Base-by-base conservation (phyloP, 2,888 invertebrate species). In the Empis stercorea region DNA sequence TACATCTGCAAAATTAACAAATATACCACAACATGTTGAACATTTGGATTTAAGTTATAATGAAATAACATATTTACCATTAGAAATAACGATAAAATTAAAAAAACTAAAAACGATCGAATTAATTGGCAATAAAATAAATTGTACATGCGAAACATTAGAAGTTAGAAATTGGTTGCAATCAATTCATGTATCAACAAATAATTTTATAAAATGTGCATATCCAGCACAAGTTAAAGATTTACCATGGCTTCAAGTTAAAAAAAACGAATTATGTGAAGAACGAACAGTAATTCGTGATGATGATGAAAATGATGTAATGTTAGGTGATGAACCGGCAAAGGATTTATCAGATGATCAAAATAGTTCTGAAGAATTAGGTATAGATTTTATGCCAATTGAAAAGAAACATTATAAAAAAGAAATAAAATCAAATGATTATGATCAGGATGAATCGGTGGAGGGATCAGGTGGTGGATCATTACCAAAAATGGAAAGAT, bases 91-190 rank as follows among this genome's bases (percentile, higher is more conserved):
- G 20, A 65, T 81, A 48, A 69, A 68, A 40, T 65, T 73, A 56
- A 51, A 56, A 5, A 60, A 63, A 39, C 65, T 86, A 46, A 76
- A 76, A 60, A 73, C 76, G 55, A 68, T 87, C 49, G 76, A 82
- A 61, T 59, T 87, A 49, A 72, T 75, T 44, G 79, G 78, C 40
- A 87, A 87, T 61, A 78, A 78, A 34, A 68, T 87, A 7, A 72
- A 79, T 55, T 87, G 86, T 65, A 76, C 80, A 27, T 86, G 85
- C 60, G 74, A 76, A 52, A 81, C 82, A 48, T 64, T 84, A 48
- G 70, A 74, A 52, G 72, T 76, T 43, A 75, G 83, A 52, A 79
- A 84, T 58, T 72, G 72, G 55, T 63, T 86, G 54, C 60, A 76
- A 43, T 63, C 72, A 51, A 71, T 71, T 49, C 71, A 73, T 49